Evolutionary conservation across 2,113 vertebrate genomes (phyloP).

Genomic region (Dicerorhinus sumatrensis): DNA sequence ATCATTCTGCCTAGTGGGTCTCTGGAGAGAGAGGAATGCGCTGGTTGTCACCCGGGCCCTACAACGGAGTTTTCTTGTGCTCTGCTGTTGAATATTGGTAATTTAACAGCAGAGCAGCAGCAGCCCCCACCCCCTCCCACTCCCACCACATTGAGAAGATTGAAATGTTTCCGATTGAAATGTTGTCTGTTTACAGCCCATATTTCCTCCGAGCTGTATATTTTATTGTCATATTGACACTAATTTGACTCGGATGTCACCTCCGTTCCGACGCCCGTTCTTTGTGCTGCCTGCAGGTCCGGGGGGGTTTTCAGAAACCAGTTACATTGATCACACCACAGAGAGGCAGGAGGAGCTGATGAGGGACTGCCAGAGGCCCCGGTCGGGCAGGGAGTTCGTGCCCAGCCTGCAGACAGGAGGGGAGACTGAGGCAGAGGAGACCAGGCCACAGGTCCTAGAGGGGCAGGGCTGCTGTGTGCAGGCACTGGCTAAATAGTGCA

Average conservation of each 20-base stretch:
- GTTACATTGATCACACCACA: constrained; percentile 68
- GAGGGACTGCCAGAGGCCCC: background rate
- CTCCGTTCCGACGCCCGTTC: constrained; percentile 55
- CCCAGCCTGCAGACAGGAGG: background rate
- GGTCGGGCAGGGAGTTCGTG: background rate
- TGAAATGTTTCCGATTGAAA: constrained; percentile 75
- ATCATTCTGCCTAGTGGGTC: background rate
- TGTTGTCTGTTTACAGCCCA: constrained; percentile 64
- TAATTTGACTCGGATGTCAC: constrained; percentile 80
- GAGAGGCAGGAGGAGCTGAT: constrained; percentile 1
- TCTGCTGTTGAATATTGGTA: constrained; percentile 1
- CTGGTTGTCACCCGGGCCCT: background rate
- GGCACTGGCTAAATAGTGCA: accelerated
- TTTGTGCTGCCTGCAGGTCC: constrained; percentile 64
- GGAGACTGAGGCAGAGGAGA: background rate
- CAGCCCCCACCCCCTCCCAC: background rate
- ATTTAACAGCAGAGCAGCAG: background rate
- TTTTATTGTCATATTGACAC: constrained; percentile 81
- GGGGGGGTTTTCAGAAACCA: constrained; percentile 60
- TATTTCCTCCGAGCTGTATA: constrained; percentile 64
- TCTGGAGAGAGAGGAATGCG: background rate
- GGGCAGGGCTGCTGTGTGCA: background rate
- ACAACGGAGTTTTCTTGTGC: background rate
- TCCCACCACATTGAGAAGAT: constrained; percentile 56
- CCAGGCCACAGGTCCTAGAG: accelerated